Evolutionary conservation across 2,797 vertebrate genomes (phyloP).

Genomic region (Cossypha caffra): DNA sequence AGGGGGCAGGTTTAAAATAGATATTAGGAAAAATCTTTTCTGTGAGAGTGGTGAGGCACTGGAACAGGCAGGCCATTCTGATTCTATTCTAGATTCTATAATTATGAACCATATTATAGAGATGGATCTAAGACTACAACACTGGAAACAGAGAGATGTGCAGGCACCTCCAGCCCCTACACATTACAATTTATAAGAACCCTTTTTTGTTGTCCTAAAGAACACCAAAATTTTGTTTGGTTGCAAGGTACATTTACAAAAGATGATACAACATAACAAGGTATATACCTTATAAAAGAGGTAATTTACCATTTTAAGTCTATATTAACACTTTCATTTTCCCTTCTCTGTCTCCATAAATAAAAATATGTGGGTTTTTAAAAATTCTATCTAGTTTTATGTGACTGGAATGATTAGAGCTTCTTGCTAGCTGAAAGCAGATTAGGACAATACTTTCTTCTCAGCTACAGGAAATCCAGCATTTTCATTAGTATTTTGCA

Average conservation of each 20-base stretch:
- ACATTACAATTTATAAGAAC: not conserved
- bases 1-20: not conserved
- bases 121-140: not conserved
- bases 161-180: not conserved
- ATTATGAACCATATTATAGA: not conserved
- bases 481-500: conserved; percentile 54
- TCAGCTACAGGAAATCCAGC: conserved; percentile 36
- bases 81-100: not conserved
- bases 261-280: not conserved
- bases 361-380: not conserved
- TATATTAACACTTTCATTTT: not conserved
- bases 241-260: not conserved
- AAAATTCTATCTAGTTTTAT: not conserved
- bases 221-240: rapidly evolving
- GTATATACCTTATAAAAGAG: not conserved
- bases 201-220: not conserved
- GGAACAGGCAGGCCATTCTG: not conserved
- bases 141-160: not conserved
- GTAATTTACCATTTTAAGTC: not conserved
- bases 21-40: not conserved
- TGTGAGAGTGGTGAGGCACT: not conserved
- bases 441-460: conserved; percentile 13
- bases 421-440: conserved; percentile 4
- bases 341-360: not conserved
- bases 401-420: not conserved